These are phyloP conservation scores for Protobothrops flavoviridis DNA, from an alignment of 2,113 vertebrate genomes.

Conservation along the genomic window DNA sequence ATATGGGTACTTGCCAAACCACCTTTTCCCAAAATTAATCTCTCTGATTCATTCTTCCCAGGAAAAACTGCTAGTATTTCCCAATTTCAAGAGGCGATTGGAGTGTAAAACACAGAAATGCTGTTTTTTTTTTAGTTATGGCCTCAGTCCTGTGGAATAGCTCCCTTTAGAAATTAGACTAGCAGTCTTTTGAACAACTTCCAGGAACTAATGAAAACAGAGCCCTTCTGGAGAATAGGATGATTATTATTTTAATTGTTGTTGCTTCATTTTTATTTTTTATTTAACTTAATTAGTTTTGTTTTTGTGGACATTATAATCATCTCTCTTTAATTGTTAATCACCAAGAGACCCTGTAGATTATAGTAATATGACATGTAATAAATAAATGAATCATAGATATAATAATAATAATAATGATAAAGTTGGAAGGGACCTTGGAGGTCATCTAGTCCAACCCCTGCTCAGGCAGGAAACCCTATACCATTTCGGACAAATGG, in stretches of 20 bases:
- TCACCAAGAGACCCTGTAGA: background rate
- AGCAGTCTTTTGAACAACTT: background rate
- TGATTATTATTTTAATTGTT: background rate
- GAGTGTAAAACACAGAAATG: background rate
- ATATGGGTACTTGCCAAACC: background rate
- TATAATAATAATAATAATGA: background rate
- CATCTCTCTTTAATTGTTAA: background rate
- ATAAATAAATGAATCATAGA: background rate
- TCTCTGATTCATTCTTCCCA: background rate
- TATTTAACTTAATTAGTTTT: background rate
- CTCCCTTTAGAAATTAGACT: background rate
- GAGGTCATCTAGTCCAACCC: too few relatives aligned
- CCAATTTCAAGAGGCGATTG: background rate
- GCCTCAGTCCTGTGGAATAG: background rate
- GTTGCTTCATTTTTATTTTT: background rate
- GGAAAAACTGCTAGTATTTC: background rate
- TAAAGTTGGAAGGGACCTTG: too few relatives aligned
- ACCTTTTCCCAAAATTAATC: background rate
- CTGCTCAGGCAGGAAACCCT: too few relatives aligned
- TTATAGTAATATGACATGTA: background rate
- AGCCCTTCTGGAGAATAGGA: background rate
- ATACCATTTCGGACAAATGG: too few relatives aligned
- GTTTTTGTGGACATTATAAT: background rate
- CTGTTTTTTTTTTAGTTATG: background rate
- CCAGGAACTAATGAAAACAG: background rate